A percentile compares a stretch with the other conserved stretches of the same genome.
Evolutionary conservation across 1,140 invertebrate species (phyloP).

Genomic region (Carposina sasakii): DNA sequence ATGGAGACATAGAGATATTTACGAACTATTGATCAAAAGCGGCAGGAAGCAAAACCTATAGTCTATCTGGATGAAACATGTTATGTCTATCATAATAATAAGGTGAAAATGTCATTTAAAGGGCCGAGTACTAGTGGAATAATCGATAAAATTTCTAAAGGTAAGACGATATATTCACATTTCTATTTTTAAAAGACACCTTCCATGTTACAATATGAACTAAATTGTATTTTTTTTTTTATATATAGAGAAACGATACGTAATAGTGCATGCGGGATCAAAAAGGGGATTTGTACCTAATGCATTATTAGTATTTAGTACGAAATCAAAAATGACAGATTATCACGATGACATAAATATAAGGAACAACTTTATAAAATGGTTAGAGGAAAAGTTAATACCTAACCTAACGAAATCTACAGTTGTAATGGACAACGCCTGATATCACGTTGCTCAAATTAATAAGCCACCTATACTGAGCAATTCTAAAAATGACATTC

Average conservation of each 20-base stretch:
- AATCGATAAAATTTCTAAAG: slow-evolving; percentile 3
- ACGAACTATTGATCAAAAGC: slow-evolving; percentile 3
- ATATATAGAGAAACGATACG: slow-evolving; percentile 3
- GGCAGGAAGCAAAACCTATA: slow-evolving; percentile 3
- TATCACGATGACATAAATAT: slow-evolving; percentile 8
- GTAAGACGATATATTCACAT: no score
- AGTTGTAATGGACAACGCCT: slow-evolving; percentile 1
- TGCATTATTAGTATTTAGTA: slow-evolving; percentile 5
- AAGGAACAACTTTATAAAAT: neutral
- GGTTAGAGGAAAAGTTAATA: slow-evolving; percentile 2
- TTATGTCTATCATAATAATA: slow-evolving; percentile 8
- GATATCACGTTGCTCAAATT: slow-evolving; percentile 3
- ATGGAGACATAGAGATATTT: slow-evolving; percentile 1
- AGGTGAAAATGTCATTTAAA: slow-evolving; percentile 3
- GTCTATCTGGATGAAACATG: slow-evolving; percentile 8
- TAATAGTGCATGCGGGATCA: slow-evolving; percentile 9
- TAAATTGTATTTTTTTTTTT: no score
- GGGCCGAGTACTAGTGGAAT: slow-evolving; percentile 5
- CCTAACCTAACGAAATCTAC: slow-evolving; percentile 1
- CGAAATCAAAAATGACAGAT: slow-evolving; percentile 3
- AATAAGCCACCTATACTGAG: neutral
- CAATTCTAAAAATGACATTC: neutral
- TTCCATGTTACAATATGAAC: no score
- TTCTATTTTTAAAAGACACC: no score
- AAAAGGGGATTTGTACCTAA: slow-evolving; percentile 1